Conservation (phyloP, 2,888 invertebrate species). For the Oscheius sp. region DNA sequence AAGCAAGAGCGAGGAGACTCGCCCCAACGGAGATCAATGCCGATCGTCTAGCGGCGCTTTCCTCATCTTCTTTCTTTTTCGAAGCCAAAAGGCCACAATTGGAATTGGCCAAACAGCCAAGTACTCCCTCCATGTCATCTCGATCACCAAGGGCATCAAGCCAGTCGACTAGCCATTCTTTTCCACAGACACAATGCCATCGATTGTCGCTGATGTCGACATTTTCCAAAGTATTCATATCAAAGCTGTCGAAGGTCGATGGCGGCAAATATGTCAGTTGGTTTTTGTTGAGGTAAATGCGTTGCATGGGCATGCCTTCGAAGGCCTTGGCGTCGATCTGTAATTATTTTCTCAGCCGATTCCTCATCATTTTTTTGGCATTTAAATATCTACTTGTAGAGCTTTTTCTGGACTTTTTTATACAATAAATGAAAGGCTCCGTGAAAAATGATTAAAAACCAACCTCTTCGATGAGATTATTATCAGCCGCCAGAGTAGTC, state of each 20-base stretch:
- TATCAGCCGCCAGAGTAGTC: constrained; percentile 49
- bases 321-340: constrained; percentile 17
- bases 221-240: constrained; percentile 55
- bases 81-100: constrained; percentile 33
- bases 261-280: constrained; percentile 63
- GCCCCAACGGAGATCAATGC: constrained; percentile 70
- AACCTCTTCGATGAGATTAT: constrained; percentile 49
- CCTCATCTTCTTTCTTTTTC: constrained; percentile 27
- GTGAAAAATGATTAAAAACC: too few relatives aligned
- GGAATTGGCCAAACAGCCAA: constrained; percentile 52
- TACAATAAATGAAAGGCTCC: background rate
- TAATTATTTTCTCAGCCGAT: too few relatives aligned
- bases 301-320: constrained; percentile 42
- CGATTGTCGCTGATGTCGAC: constrained; percentile 70
- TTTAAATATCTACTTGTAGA: too few relatives aligned
- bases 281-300: constrained; percentile 69
- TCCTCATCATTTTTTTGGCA: too few relatives aligned
- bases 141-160: constrained; percentile 57
- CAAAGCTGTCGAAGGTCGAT: constrained; percentile 63
- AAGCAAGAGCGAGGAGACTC: constrained; percentile 62
- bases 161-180: constrained; percentile 71
- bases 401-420: background rate
- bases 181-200: constrained; percentile 69
- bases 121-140: constrained; percentile 52
- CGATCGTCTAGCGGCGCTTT: constrained; percentile 39